These are phyloP conservation scores for Cheiracanthium punctorium DNA, from an alignment of 2,888 invertebrate species.

Conservation along the genomic window DNA sequence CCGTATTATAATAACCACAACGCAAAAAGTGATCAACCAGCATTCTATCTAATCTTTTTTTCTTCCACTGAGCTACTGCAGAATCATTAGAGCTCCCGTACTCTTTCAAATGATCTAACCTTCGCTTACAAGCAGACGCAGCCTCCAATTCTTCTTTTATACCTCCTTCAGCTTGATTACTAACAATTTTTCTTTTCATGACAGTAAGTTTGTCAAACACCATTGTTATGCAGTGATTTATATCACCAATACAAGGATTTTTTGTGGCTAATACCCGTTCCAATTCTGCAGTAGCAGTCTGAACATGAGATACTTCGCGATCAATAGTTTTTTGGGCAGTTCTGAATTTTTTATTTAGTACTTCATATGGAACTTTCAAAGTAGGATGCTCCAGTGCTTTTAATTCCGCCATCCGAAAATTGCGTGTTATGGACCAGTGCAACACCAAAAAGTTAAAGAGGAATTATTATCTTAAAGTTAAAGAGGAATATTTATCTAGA, in stretches of 20 bases:
- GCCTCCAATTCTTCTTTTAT: conserved; percentile 93
- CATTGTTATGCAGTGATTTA: conserved; percentile 87
- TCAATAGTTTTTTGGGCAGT: conserved; percentile 95
- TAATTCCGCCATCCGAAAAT: conserved; percentile 90
- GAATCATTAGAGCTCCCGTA: conserved; percentile 70
- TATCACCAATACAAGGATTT: conserved; percentile 81
- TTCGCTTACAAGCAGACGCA: conserved; percentile 91
- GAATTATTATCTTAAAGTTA: too few relatives aligned
- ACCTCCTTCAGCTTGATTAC: conserved; percentile 86
- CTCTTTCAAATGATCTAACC: conserved; percentile 93
- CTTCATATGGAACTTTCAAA: conserved; percentile 97
- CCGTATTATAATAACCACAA: conserved; percentile 96
- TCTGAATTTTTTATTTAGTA: conserved; percentile 97
- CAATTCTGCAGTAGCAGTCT: conserved; percentile 86
- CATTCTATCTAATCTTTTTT: conserved; percentile 93
- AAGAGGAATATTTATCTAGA: too few relatives aligned
- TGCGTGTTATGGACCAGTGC: too few relatives aligned
- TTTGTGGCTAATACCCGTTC: conserved; percentile 81
- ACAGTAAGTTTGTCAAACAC: conserved; percentile 92
- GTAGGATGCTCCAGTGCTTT: conserved; percentile 97
- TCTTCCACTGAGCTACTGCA: conserved; percentile 86
- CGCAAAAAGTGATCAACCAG: conserved; percentile 96
- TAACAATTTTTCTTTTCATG: conserved; percentile 86
- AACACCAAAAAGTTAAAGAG: too few relatives aligned
- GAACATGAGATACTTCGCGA: conserved; percentile 92